These are phyloP conservation scores for Trichosurus vulpecula DNA, from an alignment of 2,797 vertebrate genomes.

Conservation along the genomic window DNA sequence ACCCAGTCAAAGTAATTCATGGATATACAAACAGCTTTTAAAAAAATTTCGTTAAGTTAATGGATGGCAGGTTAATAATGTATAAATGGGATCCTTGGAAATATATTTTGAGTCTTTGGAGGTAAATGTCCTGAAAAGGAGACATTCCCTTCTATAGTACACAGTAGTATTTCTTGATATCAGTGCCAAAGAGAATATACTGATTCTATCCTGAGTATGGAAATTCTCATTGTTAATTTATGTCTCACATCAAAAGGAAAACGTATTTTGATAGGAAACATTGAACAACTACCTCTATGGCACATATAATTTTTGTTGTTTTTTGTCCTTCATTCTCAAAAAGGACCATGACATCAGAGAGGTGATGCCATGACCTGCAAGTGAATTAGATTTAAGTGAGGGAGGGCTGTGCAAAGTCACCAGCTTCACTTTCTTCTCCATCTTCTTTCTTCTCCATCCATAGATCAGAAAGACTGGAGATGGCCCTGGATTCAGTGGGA, in stretches of 20 bases:
- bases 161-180: neutral
- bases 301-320: neutral
- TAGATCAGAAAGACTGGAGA: too few species aligned
- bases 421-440: too few species aligned
- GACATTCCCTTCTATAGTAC: neutral
- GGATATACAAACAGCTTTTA: neutral
- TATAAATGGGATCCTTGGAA: conserved; percentile 44
- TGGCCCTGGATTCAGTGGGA: too few species aligned
- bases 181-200: neutral
- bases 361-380: too few species aligned
- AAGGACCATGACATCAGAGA: too few species aligned
- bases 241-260: neutral
- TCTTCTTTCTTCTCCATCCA: too few species aligned
- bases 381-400: too few species aligned
- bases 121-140: neutral
- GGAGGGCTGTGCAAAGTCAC: too few species aligned
- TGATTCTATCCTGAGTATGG: neutral
- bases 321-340: too few species aligned
- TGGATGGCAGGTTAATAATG: neutral
- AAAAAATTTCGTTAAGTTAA: neutral
- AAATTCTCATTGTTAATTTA: neutral
- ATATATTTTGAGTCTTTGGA: neutral
- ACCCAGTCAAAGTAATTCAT: neutral
- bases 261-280: neutral
- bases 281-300: neutral